Percentiles rank a stretch among this genome's conserved stretches.
These are phyloP conservation scores for Myripristis murdjan DNA, from an alignment of 2,797 vertebrate species.

Conservation along the genomic window DNA sequence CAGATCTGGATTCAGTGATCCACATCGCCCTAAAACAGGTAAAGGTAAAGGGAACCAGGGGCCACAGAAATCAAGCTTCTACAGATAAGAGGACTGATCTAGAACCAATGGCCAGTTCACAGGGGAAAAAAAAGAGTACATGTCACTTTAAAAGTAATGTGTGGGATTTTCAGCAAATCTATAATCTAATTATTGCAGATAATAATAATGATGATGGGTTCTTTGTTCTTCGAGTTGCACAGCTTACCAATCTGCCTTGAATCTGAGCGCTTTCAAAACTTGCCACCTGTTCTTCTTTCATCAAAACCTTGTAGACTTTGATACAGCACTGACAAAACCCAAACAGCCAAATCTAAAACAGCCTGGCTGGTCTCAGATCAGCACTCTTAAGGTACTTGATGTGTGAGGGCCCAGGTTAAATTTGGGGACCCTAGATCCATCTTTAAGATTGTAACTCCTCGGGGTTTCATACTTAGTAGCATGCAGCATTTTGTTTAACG, in stretches of 20 bases:
- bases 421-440: neutral
- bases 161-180: slow-evolving; percentile 16
- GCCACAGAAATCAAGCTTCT: slow-evolving; percentile 14
- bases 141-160: neutral
- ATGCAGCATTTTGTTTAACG: slow-evolving; percentile 77
- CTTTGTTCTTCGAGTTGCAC: too few relatives aligned
- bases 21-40: slow-evolving; percentile 10
- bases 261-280: too few relatives aligned
- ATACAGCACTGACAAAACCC: neutral
- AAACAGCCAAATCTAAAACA: slow-evolving; percentile 1
- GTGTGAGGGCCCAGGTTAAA: slow-evolving; percentile 1
- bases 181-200: neutral
- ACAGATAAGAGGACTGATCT: slow-evolving; percentile 26
- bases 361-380: slow-evolving; percentile 5
- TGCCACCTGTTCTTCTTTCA: too few relatives aligned
- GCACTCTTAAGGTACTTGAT: neutral
- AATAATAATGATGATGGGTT: slow-evolving; percentile 17
- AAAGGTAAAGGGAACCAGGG: slow-evolving; percentile 15
- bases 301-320: neutral
- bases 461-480: slow-evolving; percentile 56
- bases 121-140: slow-evolving; percentile 15
- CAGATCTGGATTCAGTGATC: slow-evolving; percentile 30
- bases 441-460: slow-evolving; percentile 43
- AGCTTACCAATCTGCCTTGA: too few relatives aligned
- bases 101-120: slow-evolving; percentile 16